Evolutionary conservation across 2,888 invertebrate genomes (phyloP), one percentile per base, ranked within the genome.

Genomic region (Coleophora flavipennella): DNA sequence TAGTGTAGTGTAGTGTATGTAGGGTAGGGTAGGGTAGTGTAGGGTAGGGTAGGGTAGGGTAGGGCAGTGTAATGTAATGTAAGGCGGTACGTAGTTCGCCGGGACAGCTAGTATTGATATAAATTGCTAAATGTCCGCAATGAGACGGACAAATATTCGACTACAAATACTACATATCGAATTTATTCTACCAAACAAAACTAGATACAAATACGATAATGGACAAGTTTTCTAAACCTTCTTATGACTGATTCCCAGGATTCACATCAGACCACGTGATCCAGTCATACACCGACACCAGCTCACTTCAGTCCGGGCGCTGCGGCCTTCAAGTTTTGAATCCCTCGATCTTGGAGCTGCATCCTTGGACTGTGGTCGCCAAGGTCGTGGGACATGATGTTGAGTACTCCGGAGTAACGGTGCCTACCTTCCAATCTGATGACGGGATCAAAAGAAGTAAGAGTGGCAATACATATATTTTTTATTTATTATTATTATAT

Each of bases 301-400:
- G 46, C 1, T 4, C 38, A 1, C 42, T 67, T 0, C 2, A 33
- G 0, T 14, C 1, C 1, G 71, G 76, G 1, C 10, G 10, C 8
- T 79, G 80, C 43, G 36, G 38, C 14, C 47, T 80, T 3, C 7
- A 26, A 1, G 57, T 73, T 2, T 2, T n/a, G 0, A 12, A 42
- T 7, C 64, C 74, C 0, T 47, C 45, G 0, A 46, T 49, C 1
- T 28, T 68, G 11, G 77, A 81, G 36, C 33, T 49, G 9, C 63
- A 62, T 6, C 72, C 77, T 0, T 81, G 81, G 81, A 69, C 70
- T 1, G 56, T 81, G 9, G 67, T 55, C 1, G 67, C 65, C 25
- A 71, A 55, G 47, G 38, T 72, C 25, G 33, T 10, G 0, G 71
- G 67, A 1, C 53, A 54, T 1, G 52, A 58, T 7, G 46, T 42